Base-by-base conservation (phyloP, 2,797 vertebrate species). In the Parauchenoglanis punctatus region DNA sequence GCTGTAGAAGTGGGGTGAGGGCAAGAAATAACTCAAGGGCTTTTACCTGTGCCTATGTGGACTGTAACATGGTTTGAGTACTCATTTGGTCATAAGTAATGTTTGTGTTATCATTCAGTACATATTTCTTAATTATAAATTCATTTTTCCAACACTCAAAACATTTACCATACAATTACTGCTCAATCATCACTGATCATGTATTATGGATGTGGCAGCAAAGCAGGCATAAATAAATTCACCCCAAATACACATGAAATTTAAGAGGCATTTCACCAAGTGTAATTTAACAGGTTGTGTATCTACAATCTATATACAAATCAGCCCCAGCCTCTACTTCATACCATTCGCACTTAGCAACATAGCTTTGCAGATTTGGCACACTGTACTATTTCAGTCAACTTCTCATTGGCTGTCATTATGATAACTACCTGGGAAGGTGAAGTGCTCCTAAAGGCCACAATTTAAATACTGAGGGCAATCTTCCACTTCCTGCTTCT, bases 1-100 rank as follows among this genome's bases (percentile, higher is more conserved):
- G 77, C 23, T 44, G 11, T 81, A 68, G 73, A 83, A 84, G 84
- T 77, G 58, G 18, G 40, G 54, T 72, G 72, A 88, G 65, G 63
- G 63, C 56, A 75, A 7, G 58, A 46, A 17, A 40, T 80, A 88
- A 88, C 31, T 88, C 84, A 70, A 56, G 56, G 31, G 46, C 52
- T 0, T 18, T 65, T 52, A 65, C 46, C 77, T 78, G 77, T 63
- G 17, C 35, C 78, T 18, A 84, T 28, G 63, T 18, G 28, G 54
- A 81, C 70, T 85, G 59, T 40, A 78, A 49, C 80, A 70, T 72
- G 35, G 3, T 82, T 44, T 58, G 10, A 70, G 28, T 10, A 12
- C 72, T 56, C 49, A 77, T 63, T 2, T 35, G 46, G 63, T 11
- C 15, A 0, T 28, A 8, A 25, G 25, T 65, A 67, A 40, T 67